Percentiles rank a stretch among this genome's conserved stretches.
These are phyloP conservation scores for Eilema depressum DNA, from an alignment of 2,888 invertebrate species.

Conservation along the genomic window DNA sequence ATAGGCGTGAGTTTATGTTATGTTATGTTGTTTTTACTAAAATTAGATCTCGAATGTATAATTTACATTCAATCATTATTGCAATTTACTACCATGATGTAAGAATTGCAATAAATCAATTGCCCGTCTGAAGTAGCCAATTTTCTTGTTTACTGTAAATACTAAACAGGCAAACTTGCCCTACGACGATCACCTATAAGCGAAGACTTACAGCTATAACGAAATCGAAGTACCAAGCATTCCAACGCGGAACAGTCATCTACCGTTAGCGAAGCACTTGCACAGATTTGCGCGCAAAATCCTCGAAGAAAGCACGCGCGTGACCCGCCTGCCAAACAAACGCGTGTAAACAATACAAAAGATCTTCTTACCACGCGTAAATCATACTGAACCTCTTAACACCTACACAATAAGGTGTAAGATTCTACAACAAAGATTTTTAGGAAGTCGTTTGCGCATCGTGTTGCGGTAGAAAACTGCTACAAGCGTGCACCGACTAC, in stretches of 20 bases:
- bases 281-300: constrained; percentile 83
- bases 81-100: not conserved
- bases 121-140: not conserved
- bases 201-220: constrained; percentile 50
- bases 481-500: constrained; percentile 74
- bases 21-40: too few species aligned
- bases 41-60: too few species aligned
- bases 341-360: constrained; percentile 60
- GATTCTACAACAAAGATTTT: constrained; percentile 57
- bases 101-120: not conserved
- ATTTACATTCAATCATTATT: not conserved
- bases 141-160: not conserved
- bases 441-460: constrained; percentile 53
- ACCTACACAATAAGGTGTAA: constrained; percentile 60
- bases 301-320: constrained; percentile 84
- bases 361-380: constrained; percentile 28
- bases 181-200: constrained; percentile 34
- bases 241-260: constrained; percentile 76
- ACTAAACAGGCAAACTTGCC: constrained; percentile 9
- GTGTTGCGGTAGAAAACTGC: constrained; percentile 74
- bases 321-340: constrained; percentile 75
- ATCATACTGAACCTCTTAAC: constrained; percentile 44
- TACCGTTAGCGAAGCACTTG: constrained; percentile 80
- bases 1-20: too few species aligned
- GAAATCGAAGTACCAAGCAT: constrained; percentile 61